Evolutionary conservation across 2,113 vertebrate species (phyloP).

Genomic region (Plotosus lineatus): DNA sequence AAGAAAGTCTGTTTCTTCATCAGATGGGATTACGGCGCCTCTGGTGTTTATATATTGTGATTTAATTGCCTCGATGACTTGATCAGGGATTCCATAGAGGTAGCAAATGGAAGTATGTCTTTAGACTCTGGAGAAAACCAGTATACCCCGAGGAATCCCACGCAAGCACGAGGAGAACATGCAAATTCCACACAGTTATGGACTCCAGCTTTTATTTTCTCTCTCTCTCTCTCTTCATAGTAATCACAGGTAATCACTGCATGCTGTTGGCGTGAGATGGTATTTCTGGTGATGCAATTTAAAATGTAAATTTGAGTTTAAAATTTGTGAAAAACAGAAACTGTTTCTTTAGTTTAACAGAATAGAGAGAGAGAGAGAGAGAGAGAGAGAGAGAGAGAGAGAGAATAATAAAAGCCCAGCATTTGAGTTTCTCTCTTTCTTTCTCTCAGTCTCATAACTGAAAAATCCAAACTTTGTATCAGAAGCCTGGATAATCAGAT

Average conservation of each 20-base stretch:
- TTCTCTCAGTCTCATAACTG: too few relatives aligned
- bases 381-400: conserved; percentile 14
- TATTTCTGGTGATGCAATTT: neutral
- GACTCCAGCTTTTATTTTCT: neutral
- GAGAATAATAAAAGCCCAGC: neutral
- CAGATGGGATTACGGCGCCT: too few relatives aligned
- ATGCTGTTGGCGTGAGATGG: neutral
- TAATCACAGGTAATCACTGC: neutral
- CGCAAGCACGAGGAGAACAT: too few relatives aligned
- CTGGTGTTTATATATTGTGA: too few relatives aligned
- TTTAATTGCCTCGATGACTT: too few relatives aligned
- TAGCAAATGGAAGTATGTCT: too few relatives aligned
- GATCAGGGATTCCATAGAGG: too few relatives aligned
- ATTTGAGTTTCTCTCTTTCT: neutral
- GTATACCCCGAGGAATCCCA: too few relatives aligned
- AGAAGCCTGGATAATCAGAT: conserved; percentile 9
- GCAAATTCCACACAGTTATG: too few relatives aligned
- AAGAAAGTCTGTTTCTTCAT: too few relatives aligned
- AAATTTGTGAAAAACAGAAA: neutral
- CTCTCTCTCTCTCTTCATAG: neutral
- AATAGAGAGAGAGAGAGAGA: conserved; percentile 1
- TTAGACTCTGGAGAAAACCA: too few relatives aligned
- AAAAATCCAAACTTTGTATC: neutral
- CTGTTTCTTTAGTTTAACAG: neutral
- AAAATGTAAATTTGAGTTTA: neutral